Percentiles rank a stretch among this genome's conserved stretches.
These are phyloP conservation scores for Malacoraja senta DNA, from an alignment of 2,797 vertebrate genomes.

Conservation along the genomic window DNA sequence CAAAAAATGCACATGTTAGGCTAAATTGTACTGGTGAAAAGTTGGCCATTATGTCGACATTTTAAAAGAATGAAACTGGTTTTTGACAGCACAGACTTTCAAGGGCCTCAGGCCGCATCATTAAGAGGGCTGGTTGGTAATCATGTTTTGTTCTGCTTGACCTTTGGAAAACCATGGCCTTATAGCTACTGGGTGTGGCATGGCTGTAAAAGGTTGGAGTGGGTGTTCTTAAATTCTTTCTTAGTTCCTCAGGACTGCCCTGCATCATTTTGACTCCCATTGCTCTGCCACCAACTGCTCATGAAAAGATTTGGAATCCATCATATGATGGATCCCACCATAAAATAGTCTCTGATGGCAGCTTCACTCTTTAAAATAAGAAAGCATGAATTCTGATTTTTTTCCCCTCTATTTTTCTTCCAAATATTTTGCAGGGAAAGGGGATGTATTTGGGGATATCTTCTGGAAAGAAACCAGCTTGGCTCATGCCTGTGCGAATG, in stretches of 20 bases:
- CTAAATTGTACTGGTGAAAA: background rate
- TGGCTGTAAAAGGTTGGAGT: too few relatives aligned
- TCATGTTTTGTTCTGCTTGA: too few relatives aligned
- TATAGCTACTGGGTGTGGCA: too few relatives aligned
- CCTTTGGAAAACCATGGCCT: too few relatives aligned
- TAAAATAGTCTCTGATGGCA: background rate
- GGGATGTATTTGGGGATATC: slow-evolving; percentile 90
- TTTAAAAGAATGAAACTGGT: too few relatives aligned
- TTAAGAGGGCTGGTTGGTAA: too few relatives aligned
- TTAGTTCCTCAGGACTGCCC: background rate
- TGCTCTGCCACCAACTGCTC: too few relatives aligned
- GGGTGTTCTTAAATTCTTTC: too few relatives aligned
- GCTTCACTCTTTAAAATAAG: background rate
- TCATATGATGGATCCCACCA: background rate
- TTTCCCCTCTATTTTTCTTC: background rate
- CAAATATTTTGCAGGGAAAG: slow-evolving; percentile 70
- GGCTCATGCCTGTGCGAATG: slow-evolving; percentile 86
- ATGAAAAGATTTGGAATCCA: background rate
- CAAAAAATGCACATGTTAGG: background rate
- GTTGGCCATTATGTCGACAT: too few relatives aligned
- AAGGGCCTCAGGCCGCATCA: too few relatives aligned
- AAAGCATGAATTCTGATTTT: background rate
- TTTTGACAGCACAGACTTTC: too few relatives aligned
- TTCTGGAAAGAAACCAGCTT: slow-evolving; percentile 92
- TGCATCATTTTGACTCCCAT: background rate